Conservation (phyloP, 2,888 invertebrate species). For the Tetragnatha montana region DNA sequence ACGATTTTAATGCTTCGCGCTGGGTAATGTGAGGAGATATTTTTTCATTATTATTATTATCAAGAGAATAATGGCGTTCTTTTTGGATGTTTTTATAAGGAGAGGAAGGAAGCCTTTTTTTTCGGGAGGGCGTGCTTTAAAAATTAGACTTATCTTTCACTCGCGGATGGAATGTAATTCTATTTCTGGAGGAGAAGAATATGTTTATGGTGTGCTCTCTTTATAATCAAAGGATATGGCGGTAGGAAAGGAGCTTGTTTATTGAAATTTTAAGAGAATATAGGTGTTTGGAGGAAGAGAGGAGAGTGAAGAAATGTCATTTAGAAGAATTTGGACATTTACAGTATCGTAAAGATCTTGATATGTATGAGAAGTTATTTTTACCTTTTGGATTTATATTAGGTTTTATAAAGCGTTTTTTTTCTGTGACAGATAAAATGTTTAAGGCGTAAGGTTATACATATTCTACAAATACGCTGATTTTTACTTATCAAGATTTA, state of each 20-base stretch:
- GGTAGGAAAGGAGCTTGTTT: background rate
- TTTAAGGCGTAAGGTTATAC: too few species aligned
- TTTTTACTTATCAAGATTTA: too few species aligned
- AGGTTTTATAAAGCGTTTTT: too few species aligned
- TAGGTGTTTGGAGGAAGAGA: background rate
- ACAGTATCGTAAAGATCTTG: too few species aligned
- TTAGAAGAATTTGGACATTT: too few species aligned
- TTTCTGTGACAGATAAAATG: too few species aligned
- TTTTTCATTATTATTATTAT: background rate
- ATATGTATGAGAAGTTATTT: too few species aligned
- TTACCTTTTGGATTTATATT: too few species aligned
- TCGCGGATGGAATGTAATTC: background rate
- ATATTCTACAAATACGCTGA: too few species aligned
- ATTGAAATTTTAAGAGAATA: background rate
- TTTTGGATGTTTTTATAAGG: background rate
- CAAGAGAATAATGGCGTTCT: background rate
- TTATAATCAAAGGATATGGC: background rate
- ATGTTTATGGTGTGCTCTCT: background rate
- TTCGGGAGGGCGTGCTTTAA: background rate
- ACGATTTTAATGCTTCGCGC: background rate
- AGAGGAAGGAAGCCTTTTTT: background rate
- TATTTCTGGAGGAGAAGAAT: background rate
- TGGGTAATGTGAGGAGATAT: background rate
- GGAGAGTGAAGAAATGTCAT: too few species aligned
- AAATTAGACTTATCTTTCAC: background rate